Conservation (phyloP, 2,797 vertebrate species). For the Enteromius thamalakanensis region DNA sequence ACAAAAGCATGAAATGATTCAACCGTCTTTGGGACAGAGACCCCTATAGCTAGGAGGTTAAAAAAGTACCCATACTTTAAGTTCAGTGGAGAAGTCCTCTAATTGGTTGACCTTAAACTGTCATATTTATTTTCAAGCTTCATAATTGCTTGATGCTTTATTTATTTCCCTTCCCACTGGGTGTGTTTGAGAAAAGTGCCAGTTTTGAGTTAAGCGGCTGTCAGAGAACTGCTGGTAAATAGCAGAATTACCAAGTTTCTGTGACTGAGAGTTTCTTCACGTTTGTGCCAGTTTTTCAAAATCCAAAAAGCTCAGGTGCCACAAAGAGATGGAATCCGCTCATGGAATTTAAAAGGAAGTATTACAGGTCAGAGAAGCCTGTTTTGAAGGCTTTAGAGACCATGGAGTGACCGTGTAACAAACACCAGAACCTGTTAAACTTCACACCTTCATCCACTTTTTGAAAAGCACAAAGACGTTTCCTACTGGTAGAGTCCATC, state of each 20-base stretch:
- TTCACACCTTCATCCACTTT: slow-evolving; percentile 23
- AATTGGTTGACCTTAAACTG: slow-evolving; percentile 57
- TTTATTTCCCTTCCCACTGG: slow-evolving; percentile 45
- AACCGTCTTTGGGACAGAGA: not conserved
- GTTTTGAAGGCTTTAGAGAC: slow-evolving; percentile 34
- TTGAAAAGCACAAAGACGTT: slow-evolving; percentile 10
- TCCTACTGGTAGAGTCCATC: slow-evolving; percentile 6
- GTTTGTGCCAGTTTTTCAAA: slow-evolving; percentile 23
- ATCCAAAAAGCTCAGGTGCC: slow-evolving; percentile 15
- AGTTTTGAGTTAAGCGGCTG: slow-evolving; percentile 35
- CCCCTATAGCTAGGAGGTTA: not conserved
- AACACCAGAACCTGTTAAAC: not conserved
- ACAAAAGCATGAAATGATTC: slow-evolving; percentile 13
- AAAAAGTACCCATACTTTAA: not conserved
- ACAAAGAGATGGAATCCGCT: slow-evolving; percentile 27
- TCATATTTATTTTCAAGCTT: slow-evolving; percentile 41
- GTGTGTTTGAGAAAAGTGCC: slow-evolving; percentile 24
- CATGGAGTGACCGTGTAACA: slow-evolving; percentile 19
- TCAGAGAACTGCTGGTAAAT: slow-evolving; percentile 24
- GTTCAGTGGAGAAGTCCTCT: slow-evolving; percentile 20
- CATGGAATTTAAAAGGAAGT: slow-evolving; percentile 17
- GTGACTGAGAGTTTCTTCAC: slow-evolving; percentile 14
- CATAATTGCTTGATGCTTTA: slow-evolving; percentile 28
- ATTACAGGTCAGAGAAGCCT: slow-evolving; percentile 16
- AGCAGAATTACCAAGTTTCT: not conserved